phyloP scores from a whole-genome alignment of 2,888 invertebrate species.

The Antheraea assamensis region DNA sequence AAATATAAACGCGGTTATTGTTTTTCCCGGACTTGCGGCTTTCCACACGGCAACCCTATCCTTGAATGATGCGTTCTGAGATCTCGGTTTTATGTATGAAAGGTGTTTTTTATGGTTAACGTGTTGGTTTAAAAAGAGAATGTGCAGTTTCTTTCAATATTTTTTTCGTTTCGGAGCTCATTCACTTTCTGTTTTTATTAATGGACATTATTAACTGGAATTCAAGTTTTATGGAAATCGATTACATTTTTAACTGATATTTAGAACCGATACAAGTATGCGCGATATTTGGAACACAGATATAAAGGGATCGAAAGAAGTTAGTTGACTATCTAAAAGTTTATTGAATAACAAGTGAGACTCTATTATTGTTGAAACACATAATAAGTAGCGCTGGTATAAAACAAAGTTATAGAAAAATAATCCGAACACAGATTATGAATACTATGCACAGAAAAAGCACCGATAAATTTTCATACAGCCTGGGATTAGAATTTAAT shows the following conservation, averaged over 20 bases:
- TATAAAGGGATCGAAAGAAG: background rate
- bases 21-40: background rate
- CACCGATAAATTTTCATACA: too few relatives aligned
- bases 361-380: too few relatives aligned
- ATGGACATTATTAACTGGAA: background rate
- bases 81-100: slow-evolving; percentile 15
- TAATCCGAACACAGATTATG: too few relatives aligned
- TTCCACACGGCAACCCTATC: background rate
- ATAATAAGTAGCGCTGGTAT: too few relatives aligned
- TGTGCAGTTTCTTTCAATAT: slow-evolving; percentile 25
- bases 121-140: slow-evolving; percentile 31
- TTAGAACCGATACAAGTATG: background rate
- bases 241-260: background rate
- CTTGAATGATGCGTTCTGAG: background rate
- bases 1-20: background rate
- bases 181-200: background rate
- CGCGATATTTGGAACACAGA: background rate
- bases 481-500: too few relatives aligned
- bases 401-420: too few relatives aligned
- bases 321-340: background rate
- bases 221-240: background rate
- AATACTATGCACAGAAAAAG: too few relatives aligned
- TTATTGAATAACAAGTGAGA: too few relatives aligned
- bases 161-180: background rate
- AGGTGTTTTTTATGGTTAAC: slow-evolving; percentile 13